A percentile compares a stretch with the other conserved stretches of the same genome.
These are phyloP conservation scores for Melieria crassipennis DNA, from an alignment of 2,888 invertebrate genomes.

Conservation along the genomic window DNA sequence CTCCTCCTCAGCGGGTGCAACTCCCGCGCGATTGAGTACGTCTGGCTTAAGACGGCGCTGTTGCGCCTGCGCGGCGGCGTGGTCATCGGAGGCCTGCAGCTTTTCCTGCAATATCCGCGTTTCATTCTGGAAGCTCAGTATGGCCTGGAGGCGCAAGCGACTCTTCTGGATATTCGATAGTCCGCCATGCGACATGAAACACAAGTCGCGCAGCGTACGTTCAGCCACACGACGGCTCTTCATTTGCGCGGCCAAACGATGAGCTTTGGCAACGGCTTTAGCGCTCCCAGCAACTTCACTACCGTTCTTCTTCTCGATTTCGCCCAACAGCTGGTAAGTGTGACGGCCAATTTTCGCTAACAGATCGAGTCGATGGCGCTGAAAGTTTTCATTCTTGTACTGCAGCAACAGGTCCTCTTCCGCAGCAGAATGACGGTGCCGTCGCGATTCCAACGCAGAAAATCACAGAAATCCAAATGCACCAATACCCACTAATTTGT, in stretches of 20 bases:
- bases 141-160: constrained; percentile 46
- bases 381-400: constrained; percentile 48
- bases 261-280: neutral
- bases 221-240: constrained; percentile 28
- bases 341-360: constrained; percentile 46
- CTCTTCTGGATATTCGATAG: constrained; percentile 46
- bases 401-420: constrained; percentile 48
- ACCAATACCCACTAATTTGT: constrained; percentile 50
- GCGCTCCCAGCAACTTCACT: neutral
- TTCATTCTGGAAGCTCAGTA: constrained; percentile 47
- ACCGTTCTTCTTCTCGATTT: constrained; percentile 11
- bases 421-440: constrained; percentile 47
- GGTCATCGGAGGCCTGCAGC: constrained; percentile 43
- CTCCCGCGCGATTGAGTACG: constrained; percentile 2
- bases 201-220: constrained; percentile 46
- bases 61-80: constrained; percentile 31
- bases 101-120: constrained; percentile 44
- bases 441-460: constrained; percentile 50
- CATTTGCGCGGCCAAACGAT: neutral
- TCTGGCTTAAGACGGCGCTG: constrained; percentile 28
- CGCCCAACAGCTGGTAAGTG: constrained; percentile 30
- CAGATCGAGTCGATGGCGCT: constrained; percentile 49
- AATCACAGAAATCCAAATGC: constrained; percentile 47
- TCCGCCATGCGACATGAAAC: constrained; percentile 47
- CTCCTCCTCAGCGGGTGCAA: constrained; percentile 40